Base-by-base conservation (phyloP, 2,797 vertebrate species). In the Pampus argenteus region DNA sequence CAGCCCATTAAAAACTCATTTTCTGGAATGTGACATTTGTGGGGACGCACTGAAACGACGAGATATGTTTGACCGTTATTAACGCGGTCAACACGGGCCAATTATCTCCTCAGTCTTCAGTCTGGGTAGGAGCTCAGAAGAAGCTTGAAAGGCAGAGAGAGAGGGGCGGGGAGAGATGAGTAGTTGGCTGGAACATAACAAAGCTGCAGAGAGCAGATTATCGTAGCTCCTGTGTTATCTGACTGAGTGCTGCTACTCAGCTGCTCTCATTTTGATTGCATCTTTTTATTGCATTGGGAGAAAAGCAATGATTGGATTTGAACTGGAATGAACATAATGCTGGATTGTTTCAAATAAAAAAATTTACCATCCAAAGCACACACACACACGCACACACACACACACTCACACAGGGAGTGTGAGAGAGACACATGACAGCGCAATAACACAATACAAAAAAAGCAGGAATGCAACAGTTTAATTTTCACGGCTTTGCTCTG, bases 1-100 rank as follows among this genome's bases (percentile, higher is more conserved):
- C 22, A 47, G 52, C 34, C 45, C 54, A 79, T 82, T 82, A 77
- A 74, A 84, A 74, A 34, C 25, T 57, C 4, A 74, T 76, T 76
- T 76, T 85, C 72, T 65, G 66, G 48, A 52, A 66, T 29, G 59
- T 65, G 71, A 70, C 73, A 67, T 76, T 67, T 67, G 47, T 54
- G 55, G 5, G 15, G 36, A 14, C 2, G 9, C 40, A 8, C 9
- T 34, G 60, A 36, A 18, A 28, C 28, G 44, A 45, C 4, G 20
- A 68, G 64, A 57, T 61, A 45, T 51, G 62, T 72, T 72, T 42
- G 28, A 8, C 15, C 54, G 48, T 73, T 76, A 75, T 76, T 79
- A 78, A 60, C 44, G 17, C 11, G 4, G 49, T 74, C 72, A 74
- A 60, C 48, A 31, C 3, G 3, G 34, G 60, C 48, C 56, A 81